Percentiles rank a stretch among this genome's conserved stretches.
phyloP scores from a whole-genome alignment of 1,140 invertebrate genomes.

The Polyergus mexicanus region DNA sequence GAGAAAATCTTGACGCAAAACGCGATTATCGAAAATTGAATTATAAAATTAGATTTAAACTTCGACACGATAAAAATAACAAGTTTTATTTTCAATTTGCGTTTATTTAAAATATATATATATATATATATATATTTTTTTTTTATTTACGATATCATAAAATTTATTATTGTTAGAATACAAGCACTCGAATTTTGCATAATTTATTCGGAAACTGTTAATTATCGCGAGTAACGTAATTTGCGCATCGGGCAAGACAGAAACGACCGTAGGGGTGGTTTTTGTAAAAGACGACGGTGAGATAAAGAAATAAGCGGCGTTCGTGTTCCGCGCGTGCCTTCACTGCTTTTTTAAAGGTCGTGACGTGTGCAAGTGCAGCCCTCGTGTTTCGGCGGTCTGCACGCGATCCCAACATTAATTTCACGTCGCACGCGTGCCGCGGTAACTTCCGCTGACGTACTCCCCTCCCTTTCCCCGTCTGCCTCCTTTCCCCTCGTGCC shows the following conservation, averaged over 20 bases:
- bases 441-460: conserved; percentile 42
- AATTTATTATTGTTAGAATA: background rate
- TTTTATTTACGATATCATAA: background rate
- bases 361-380: conserved; percentile 67
- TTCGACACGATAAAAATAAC: background rate
- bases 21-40: background rate
- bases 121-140: no score
- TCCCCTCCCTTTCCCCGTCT: background rate
- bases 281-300: background rate
- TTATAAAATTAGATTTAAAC: background rate
- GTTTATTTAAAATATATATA: no score
- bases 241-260: conserved; percentile 1
- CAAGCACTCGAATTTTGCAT: background rate
- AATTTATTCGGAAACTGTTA: conserved; percentile 18
- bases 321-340: conserved; percentile 72
- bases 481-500: background rate
- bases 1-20: background rate
- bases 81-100: no score
- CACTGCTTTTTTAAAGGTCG: conserved; percentile 53
- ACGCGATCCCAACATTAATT: conserved; percentile 77
- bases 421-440: conserved; percentile 60
- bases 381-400: conserved; percentile 58
- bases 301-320: conserved; percentile 55
- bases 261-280: background rate
- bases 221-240: conserved; percentile 14